These are phyloP conservation scores for Austrolebias charrua DNA, from an alignment of 2,797 vertebrate genomes.

Conservation along the genomic window DNA sequence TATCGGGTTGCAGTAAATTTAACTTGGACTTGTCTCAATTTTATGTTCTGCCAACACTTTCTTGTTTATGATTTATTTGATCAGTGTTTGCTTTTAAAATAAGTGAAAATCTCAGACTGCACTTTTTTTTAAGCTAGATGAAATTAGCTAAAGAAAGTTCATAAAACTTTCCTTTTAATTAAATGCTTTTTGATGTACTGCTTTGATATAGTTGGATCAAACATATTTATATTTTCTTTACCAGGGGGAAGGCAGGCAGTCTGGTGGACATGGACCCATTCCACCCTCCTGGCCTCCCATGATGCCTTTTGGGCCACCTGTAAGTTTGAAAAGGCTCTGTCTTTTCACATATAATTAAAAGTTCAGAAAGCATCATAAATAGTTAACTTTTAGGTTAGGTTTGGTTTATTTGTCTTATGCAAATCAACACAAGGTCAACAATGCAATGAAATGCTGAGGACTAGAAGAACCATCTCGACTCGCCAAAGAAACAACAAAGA, in stretches of 20 bases:
- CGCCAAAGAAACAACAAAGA: too few species aligned
- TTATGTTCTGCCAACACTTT: background rate
- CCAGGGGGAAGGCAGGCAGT: slow-evolving; percentile 79
- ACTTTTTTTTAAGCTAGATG: background rate
- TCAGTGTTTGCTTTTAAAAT: slow-evolving; percentile 4
- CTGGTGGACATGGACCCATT: slow-evolving; percentile 71
- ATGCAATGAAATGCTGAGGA: too few species aligned
- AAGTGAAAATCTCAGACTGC: background rate
- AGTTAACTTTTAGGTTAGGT: too few species aligned
- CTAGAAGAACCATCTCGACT: too few species aligned
- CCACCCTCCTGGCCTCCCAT: slow-evolving; percentile 85
- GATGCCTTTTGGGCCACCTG: slow-evolving; percentile 89
- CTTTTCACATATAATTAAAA: slow-evolving; percentile 2
- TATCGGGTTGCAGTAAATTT: slow-evolving; percentile 15
- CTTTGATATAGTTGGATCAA: slow-evolving; percentile 1
- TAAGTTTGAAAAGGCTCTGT: slow-evolving; percentile 71
- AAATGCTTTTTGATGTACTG: background rate
- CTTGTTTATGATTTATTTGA: background rate
- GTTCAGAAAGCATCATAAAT: background rate
- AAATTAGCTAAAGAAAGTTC: background rate
- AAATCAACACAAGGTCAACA: too few species aligned
- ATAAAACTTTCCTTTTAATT: background rate
- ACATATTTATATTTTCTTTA: background rate
- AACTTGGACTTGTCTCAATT: background rate
- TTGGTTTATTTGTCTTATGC: too few species aligned